A percentile compares a stretch with the other conserved stretches of the same genome.
Conservation (phyloP, 2,797 vertebrate genomes). For the Dipus sagitta region DNA sequence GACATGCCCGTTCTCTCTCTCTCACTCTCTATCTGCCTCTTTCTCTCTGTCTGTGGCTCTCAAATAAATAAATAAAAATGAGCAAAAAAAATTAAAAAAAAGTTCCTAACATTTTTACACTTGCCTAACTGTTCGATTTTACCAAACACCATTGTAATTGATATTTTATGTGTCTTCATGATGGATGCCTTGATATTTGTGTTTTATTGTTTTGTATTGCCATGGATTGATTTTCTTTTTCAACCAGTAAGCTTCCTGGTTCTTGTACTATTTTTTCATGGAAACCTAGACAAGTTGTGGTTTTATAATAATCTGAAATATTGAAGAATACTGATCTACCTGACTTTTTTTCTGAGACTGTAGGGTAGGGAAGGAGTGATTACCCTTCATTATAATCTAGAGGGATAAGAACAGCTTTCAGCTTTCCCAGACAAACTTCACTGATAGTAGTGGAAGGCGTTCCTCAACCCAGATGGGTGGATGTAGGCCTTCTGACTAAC, state of each 20-base stretch:
- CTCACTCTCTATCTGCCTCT: no score
- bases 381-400: background rate
- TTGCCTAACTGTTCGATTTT: background rate
- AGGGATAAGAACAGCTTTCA: background rate
- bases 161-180: background rate
- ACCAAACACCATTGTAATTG: background rate
- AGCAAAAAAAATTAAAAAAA: no score
- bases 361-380: background rate
- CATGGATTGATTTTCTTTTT: background rate
- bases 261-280: background rate
- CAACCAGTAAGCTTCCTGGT: no score
- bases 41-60: no score
- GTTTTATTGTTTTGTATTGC: background rate
- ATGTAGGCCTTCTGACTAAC: background rate
- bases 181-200: background rate
- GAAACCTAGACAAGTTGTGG: background rate
- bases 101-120: background rate
- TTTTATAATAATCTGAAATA: background rate
- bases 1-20: no score
- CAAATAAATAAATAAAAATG: no score
- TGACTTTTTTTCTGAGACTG: background rate
- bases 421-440: background rate
- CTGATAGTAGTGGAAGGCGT: background rate
- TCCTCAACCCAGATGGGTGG: background rate
- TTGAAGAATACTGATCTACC: background rate